These are phyloP conservation scores for Acanthosepion lycidas DNA, from an alignment of 2,888 invertebrate genomes.

Conservation along the genomic window DNA sequence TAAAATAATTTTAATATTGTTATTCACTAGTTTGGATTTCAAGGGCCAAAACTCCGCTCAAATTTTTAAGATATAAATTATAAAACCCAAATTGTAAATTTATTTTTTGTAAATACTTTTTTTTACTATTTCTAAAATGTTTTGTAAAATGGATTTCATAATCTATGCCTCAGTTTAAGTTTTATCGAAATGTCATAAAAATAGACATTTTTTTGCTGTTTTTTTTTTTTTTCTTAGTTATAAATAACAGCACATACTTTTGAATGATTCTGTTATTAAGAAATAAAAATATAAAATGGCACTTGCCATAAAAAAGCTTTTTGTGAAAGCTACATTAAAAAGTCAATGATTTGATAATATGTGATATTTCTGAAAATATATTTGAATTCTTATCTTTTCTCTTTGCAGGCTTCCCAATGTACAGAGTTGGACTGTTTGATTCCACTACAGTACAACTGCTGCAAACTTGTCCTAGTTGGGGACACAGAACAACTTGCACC, in stretches of 20 bases:
- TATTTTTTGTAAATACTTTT: too few relatives aligned
- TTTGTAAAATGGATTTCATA: too few relatives aligned
- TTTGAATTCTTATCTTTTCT: neutral
- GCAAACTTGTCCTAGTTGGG: conserved; percentile 86
- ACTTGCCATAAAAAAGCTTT: neutral
- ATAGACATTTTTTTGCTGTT: too few relatives aligned
- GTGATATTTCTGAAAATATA: neutral
- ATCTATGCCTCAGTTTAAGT: too few relatives aligned
- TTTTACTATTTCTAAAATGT: too few relatives aligned
- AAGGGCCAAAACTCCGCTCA: too few relatives aligned
- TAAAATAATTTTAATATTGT: too few relatives aligned
- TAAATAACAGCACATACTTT: neutral
- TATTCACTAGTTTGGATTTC: too few relatives aligned
- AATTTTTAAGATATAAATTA: too few relatives aligned
- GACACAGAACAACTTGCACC: conserved; percentile 90
- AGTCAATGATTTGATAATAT: neutral
- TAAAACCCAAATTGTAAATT: too few relatives aligned
- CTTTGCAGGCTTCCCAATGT: conserved; percentile 86
- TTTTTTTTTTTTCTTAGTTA: neutral
- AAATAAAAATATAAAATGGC: neutral
- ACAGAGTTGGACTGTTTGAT: conserved; percentile 87
- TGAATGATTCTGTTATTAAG: neutral
- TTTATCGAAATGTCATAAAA: too few relatives aligned
- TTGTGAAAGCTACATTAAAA: neutral
- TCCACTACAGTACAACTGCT: conserved; percentile 85